Conservation (phyloP, 35 echinoderm and acorn worm species). For the Apostichopus californicus region DNA sequence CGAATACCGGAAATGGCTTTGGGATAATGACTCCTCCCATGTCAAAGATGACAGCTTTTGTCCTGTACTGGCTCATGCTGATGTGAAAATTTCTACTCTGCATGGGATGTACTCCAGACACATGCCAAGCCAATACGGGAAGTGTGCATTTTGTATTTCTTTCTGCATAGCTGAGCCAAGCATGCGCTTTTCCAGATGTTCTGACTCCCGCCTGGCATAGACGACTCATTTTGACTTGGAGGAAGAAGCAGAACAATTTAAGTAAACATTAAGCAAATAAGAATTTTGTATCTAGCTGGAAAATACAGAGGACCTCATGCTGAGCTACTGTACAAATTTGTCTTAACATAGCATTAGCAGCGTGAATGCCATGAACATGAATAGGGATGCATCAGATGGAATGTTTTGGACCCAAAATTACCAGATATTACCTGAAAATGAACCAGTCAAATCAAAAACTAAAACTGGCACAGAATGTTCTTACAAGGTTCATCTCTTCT, state of each 20-base stretch:
- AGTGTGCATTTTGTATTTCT: background rate
- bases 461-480: no score
- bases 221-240: slow-evolving; percentile 20
- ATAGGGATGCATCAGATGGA: no score
- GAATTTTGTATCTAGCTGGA: no score
- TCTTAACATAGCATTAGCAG: no score
- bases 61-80: slow-evolving; percentile 6
- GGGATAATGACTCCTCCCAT: slow-evolving; percentile 91
- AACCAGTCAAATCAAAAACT: no score
- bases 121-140: background rate
- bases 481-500: no score
- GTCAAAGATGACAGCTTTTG: slow-evolving; percentile 90
- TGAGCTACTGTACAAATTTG: no score
- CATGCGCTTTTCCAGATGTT: background rate
- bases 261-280: no score
- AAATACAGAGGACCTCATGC: no score
- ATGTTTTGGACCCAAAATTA: no score
- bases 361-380: no score
- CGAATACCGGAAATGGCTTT: slow-evolving; percentile 82
- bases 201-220: background rate
- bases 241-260: background rate
- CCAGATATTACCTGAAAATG: no score
- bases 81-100: background rate
- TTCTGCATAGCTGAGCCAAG: background rate
- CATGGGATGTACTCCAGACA: background rate